Conservation (phyloP, 2,888 invertebrate species). For the Neoitamus cyanurus region DNA sequence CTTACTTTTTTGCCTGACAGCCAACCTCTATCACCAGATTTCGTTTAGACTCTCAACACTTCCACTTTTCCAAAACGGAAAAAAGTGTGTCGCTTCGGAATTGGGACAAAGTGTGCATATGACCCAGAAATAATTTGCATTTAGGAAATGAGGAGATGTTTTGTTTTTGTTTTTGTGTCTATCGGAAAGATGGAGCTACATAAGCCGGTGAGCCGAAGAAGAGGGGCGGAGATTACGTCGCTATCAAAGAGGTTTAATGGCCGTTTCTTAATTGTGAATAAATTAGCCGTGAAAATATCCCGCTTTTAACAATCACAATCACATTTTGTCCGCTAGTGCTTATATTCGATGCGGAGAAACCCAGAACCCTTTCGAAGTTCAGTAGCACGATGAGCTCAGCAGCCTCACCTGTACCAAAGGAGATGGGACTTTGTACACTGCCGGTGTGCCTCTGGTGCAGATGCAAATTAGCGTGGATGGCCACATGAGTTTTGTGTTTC, state of each 20-base stretch:
- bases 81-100: conserved; percentile 3
- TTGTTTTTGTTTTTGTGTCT: background rate
- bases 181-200: background rate
- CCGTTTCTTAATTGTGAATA: background rate
- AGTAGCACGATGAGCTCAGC: background rate
- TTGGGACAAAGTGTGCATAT: conserved; percentile 7
- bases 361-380: background rate
- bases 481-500: conserved; percentile 9
- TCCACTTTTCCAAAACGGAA: background rate
- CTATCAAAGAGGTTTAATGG: background rate
- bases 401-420: background rate
- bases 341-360: background rate
- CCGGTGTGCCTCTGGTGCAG: background rate
- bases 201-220: background rate
- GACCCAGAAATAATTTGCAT: conserved; percentile 17
- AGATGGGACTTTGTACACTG: background rate
- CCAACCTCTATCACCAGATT: background rate
- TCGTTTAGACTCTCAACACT: background rate
- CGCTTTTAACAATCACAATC: background rate
- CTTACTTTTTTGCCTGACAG: background rate
- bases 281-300: background rate
- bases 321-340: background rate
- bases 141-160: background rate
- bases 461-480: background rate
- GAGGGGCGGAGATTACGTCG: background rate